These are phyloP conservation scores for Sebastes schlegelii DNA, from an alignment of 2,113 vertebrate genomes.

Conservation along the genomic window DNA sequence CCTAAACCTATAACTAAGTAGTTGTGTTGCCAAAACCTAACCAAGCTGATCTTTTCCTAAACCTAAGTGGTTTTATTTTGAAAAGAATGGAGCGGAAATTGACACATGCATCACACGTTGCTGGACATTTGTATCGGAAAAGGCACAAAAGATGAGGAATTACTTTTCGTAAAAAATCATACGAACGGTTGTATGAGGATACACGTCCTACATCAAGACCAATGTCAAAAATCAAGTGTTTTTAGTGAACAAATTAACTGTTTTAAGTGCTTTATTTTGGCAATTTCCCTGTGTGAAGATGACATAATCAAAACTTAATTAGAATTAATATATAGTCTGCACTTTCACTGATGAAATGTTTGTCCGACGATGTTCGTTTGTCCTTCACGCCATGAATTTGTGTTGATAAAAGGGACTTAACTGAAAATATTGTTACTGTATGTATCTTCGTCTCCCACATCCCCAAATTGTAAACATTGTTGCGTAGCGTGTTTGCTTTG, in stretches of 20 bases:
- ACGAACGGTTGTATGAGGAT: too few species aligned
- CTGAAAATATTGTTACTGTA: constrained; percentile 2
- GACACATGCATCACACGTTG: too few species aligned
- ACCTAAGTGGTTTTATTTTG: too few species aligned
- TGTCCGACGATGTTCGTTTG: not conserved
- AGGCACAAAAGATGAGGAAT: too few species aligned
- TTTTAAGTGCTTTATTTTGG: not conserved
- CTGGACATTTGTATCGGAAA: too few species aligned
- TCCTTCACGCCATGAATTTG: not conserved
- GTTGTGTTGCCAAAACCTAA: too few species aligned
- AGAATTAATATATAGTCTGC: not conserved
- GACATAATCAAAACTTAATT: not conserved
- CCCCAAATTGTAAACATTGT: not conserved
- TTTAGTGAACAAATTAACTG: not conserved
- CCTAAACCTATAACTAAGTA: too few species aligned
- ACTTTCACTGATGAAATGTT: not conserved
- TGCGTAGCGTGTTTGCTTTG: constrained; percentile 14
- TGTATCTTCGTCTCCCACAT: constrained; percentile 10
- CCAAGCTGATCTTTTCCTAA: too few species aligned
- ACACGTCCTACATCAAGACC: not conserved
- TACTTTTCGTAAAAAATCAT: too few species aligned
- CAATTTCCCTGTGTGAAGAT: not conserved
- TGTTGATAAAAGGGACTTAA: constrained; percentile 26
- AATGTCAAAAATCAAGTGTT: not conserved
- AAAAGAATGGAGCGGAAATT: too few species aligned